A percentile compares a stretch with the other conserved stretches of the same genome.
Evolutionary conservation across 2,888 invertebrate species (phyloP).

Genomic region (Agriotes lineatus): DNA sequence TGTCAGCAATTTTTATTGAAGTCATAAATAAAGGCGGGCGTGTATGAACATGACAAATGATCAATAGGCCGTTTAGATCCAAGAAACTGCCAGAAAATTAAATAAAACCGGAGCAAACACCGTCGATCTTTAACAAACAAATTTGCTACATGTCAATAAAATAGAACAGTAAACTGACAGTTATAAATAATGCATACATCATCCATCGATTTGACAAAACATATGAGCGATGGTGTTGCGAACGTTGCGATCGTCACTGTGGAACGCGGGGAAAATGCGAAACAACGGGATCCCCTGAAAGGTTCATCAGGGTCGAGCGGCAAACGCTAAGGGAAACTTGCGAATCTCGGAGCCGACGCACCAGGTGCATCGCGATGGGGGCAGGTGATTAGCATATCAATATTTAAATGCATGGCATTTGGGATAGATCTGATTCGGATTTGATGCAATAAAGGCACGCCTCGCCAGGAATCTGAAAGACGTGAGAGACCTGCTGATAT

Average conservation of each 20-base stretch:
- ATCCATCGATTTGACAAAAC: constrained; percentile 46
- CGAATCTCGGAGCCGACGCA: background rate
- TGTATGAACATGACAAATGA: constrained; percentile 32
- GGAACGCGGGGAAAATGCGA: constrained; percentile 43
- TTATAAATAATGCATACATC: constrained; percentile 39
- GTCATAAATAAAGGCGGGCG: constrained; percentile 30
- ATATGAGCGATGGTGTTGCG: constrained; percentile 46
- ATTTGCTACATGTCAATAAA: constrained; percentile 30
- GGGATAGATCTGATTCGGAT: constrained; percentile 43
- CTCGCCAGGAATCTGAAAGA: constrained; percentile 34
- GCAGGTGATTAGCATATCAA: constrained; percentile 39
- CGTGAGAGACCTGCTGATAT: constrained; percentile 36
- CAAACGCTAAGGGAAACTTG: constrained; percentile 3
- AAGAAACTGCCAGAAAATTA: constrained; percentile 31
- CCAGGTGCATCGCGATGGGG: constrained; percentile 22
- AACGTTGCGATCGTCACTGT: constrained; percentile 42
- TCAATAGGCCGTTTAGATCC: constrained; percentile 23
- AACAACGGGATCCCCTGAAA: constrained; percentile 21
- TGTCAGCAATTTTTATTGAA: constrained; percentile 24
- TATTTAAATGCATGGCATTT: constrained; percentile 43
- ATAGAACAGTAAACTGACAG: constrained; percentile 25
- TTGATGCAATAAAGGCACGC: constrained; percentile 42
- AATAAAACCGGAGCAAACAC: constrained; percentile 20
- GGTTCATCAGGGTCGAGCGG: constrained; percentile 23
- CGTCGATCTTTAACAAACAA: constrained; percentile 32